These are phyloP conservation scores for Calliphora vicina DNA, from an alignment of 1,140 invertebrate species.

Conservation along the genomic window DNA sequence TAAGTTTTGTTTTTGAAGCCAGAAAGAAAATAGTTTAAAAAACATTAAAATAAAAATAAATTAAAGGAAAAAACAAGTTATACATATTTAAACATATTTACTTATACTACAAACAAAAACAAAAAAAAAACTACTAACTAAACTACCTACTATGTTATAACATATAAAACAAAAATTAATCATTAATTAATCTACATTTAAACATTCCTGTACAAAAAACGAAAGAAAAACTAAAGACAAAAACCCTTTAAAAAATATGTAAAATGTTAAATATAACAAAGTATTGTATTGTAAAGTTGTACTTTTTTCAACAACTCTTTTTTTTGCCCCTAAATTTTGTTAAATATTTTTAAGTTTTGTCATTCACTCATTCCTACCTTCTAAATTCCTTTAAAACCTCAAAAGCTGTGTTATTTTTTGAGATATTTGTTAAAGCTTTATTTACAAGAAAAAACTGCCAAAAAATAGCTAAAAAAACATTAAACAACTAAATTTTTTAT, in stretches of 20 bases:
- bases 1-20: not conserved
- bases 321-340: not conserved
- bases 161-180: slow-evolving; percentile 29
- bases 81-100: slow-evolving; percentile 32
- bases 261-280: not conserved
- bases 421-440: not conserved
- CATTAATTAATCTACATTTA: slow-evolving; percentile 34
- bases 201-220: slow-evolving; percentile 50
- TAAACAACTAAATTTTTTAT: not conserved
- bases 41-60: not conserved
- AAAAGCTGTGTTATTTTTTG: slow-evolving; percentile 17
- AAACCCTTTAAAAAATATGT: slow-evolving; percentile 56
- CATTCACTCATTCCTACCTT: not conserved
- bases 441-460: slow-evolving; percentile 17
- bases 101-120: not conserved
- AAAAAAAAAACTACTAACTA: not conserved
- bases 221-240: slow-evolving; percentile 50
- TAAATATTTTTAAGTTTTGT: slow-evolving; percentile 27
- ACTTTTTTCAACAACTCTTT: slow-evolving; percentile 11
- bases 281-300: slow-evolving; percentile 38
- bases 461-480: not conserved
- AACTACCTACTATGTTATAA: slow-evolving; percentile 26
- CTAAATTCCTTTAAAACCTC: not conserved
- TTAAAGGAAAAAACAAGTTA: slow-evolving; percentile 1
- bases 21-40: not conserved